Evolutionary conservation across 2,797 vertebrate species (phyloP), one percentile per base, ranked within the genome.

Genomic region (Lutjanus campechanus): DNA sequence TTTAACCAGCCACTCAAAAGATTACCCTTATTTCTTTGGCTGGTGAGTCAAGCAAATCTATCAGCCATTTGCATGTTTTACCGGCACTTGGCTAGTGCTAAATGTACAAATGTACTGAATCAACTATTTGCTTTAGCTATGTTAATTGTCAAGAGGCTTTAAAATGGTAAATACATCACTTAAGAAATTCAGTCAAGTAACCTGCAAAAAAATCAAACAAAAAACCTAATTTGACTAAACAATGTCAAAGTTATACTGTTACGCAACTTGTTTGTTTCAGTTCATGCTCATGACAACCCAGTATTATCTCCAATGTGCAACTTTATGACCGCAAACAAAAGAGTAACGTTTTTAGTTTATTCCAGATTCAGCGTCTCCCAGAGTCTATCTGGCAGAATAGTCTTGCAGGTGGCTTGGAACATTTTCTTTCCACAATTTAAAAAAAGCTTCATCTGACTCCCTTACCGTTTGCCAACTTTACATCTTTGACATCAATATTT

Each of bases 401-500:
- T 54, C 13, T 50, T 51, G 15, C 12, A 49, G 47, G 7, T 69
- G 29, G 7, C n/a, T 36, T 13, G 46, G 8, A 55, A 55, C 7
- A 19, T n/a, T 51, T 69, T 43, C 20, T 29, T 62, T 29, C 7
- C 0, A 55, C 61, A 46, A 43, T 15, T 55, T 7, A 46, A 40
- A 55, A 51, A 16, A 19, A n/a, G 11, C 16, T 1, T 58, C 4
- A 71, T 46, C 17, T 58, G 66, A 75, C 44, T 61, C 20, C 10
- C 17, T 6, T 29, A n/a, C 55, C n/a, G 46, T 70, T 60, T 65
- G 11, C 22, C 5, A 77, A 44, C 19, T 63, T 5, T 4, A 65
- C 13, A 5, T 5, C 19, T 68, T 58, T 19, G 8, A 59, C 56
- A 76, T 76, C 17, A 79, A 79, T 77, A 77, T 85, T 77, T 85